Evolutionary conservation across 2,797 vertebrate genomes (phyloP).

Genomic region (Parotocinclus haroldoi): DNA sequence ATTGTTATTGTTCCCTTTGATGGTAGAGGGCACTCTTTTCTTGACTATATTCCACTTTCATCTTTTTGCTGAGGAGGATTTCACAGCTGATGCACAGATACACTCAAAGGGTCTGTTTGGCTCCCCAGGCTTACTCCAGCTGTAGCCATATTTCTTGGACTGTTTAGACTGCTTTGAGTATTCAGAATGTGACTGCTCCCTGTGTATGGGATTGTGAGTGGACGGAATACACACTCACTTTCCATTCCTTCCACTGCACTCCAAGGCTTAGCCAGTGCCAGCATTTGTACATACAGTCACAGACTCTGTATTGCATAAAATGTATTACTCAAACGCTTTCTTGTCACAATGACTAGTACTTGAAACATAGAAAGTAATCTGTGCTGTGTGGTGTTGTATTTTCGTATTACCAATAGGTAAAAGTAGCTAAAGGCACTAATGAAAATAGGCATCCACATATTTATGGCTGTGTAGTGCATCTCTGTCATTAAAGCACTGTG

Average conservation of each 20-base stretch:
- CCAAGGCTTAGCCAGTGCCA: slow-evolving; percentile 18
- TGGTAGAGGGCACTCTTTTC: slow-evolving; percentile 40
- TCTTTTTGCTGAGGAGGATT: slow-evolving; percentile 21
- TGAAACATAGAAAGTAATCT: too few relatives aligned
- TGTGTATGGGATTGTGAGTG: slow-evolving; percentile 25
- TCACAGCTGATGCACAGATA: slow-evolving; percentile 21
- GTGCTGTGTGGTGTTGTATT: too few relatives aligned
- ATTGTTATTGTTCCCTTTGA: slow-evolving; percentile 22
- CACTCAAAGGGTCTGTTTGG: slow-evolving; percentile 52
- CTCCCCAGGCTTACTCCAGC: slow-evolving; percentile 49
- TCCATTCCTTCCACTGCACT: slow-evolving; percentile 28
- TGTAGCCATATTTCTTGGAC: slow-evolving; percentile 21
- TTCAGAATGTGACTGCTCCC: neutral
- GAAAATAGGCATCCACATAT: too few relatives aligned
- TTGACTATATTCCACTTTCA: slow-evolving; percentile 30
- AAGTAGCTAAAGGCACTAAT: too few relatives aligned
- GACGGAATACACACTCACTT: slow-evolving; percentile 23
- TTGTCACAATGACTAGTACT: too few relatives aligned
- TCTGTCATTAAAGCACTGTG: too few relatives aligned
- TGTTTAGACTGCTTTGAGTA: neutral
- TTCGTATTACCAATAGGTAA: too few relatives aligned
- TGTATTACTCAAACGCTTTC: too few relatives aligned
- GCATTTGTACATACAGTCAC: slow-evolving; percentile 12
- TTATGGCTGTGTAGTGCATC: too few relatives aligned
- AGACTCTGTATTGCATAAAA: too few relatives aligned